Percentiles rank a stretch among this genome's conserved stretches.
These are phyloP conservation scores for Furcula furcula DNA, from an alignment of 2,888 invertebrate genomes.

Conservation along the genomic window DNA sequence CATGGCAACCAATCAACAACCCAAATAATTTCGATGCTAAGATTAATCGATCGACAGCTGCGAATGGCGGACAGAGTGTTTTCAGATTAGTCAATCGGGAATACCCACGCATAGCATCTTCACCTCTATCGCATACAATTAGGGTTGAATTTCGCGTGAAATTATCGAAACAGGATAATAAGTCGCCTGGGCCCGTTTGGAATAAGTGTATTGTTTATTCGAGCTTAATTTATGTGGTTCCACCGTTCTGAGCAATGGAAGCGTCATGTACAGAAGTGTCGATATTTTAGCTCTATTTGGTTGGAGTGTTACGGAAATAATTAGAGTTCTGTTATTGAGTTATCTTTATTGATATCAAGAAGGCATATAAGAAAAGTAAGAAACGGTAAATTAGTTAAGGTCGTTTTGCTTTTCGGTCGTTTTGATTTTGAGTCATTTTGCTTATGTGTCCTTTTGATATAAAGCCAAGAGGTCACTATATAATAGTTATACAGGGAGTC, in stretches of 20 bases:
- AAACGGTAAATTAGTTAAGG: too few relatives aligned
- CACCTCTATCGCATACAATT: constrained; percentile 19
- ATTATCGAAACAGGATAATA: constrained; percentile 24
- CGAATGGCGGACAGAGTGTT: constrained; percentile 60
- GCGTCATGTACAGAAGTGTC: constrained; percentile 29
- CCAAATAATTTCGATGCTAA: constrained; percentile 62
- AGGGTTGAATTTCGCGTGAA: constrained; percentile 22
- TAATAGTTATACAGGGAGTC: too few relatives aligned
- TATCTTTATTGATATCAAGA: too few relatives aligned
- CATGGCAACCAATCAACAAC: constrained; percentile 56
- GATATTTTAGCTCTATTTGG: constrained; percentile 18
- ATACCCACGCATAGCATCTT: constrained; percentile 35
- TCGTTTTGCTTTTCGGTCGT: too few relatives aligned
- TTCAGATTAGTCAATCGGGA: constrained; percentile 73
- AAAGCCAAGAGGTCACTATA: too few relatives aligned
- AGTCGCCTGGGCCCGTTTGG: constrained; percentile 30
- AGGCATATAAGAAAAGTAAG: too few relatives aligned
- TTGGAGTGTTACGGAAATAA: constrained; percentile 16
- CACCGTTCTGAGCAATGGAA: constrained; percentile 33
- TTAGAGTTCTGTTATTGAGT: constrained; percentile 4
- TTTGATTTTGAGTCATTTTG: too few relatives aligned
- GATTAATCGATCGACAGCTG: constrained; percentile 74
- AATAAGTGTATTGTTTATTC: constrained; percentile 49
- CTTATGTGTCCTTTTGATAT: too few relatives aligned
- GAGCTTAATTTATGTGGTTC: constrained; percentile 49